phyloP scores from a whole-genome alignment of 1,140 invertebrate genomes.

The Drosophila sturtevanti region DNA sequence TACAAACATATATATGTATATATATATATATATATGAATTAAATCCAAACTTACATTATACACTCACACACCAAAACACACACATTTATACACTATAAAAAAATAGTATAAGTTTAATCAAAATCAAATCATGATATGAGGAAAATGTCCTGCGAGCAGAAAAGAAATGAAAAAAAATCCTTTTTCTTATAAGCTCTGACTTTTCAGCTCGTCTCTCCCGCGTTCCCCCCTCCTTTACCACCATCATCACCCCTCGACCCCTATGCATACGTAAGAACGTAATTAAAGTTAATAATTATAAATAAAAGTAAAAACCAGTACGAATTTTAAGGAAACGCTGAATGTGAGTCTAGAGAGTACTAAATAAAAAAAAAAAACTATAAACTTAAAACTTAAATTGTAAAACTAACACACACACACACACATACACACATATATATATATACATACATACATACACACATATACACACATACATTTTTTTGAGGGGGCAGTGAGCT shows the following conservation, averaged over 20 bases:
- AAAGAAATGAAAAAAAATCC: background rate
- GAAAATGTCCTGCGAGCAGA: background rate
- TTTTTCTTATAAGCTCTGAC: background rate
- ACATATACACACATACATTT: background rate
- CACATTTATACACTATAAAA: conserved; percentile 1
- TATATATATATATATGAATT: conserved; percentile 31
- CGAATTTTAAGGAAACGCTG: conserved; percentile 79
- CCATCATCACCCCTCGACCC: background rate
- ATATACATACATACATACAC: background rate
- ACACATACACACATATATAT: background rate
- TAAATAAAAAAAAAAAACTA: conserved; percentile 7
- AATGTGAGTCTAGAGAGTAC: conserved; percentile 73
- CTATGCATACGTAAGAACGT: conserved; percentile 61
- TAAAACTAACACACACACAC: conserved; percentile 6
- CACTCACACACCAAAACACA: background rate
- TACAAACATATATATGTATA: conserved; percentile 19
- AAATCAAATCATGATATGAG: background rate
- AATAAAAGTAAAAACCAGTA: conserved; percentile 31
- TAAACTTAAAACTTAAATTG: conserved; percentile 3
- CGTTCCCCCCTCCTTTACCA: background rate
- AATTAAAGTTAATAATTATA: conserved; percentile 67
- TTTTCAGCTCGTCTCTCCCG: background rate
- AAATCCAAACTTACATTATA: conserved; percentile 26
- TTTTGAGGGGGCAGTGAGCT: background rate
- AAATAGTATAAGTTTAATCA: background rate